Evolutionary conservation across 1,140 invertebrate species (phyloP).

Genomic region (Catajapyx aquilonaris): DNA sequence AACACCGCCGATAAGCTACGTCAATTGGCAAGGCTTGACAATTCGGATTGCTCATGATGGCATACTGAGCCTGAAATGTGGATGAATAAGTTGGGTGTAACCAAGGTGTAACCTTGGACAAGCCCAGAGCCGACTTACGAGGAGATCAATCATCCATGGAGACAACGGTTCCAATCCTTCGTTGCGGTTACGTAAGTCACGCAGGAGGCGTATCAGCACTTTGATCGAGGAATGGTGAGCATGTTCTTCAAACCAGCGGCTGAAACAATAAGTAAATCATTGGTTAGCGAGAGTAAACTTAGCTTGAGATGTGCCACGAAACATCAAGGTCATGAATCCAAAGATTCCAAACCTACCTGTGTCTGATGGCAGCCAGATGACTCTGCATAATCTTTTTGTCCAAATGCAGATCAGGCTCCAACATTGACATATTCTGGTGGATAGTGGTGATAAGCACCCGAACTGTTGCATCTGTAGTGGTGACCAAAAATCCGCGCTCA

Average conservation of each 20-base stretch:
- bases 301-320: too few species aligned
- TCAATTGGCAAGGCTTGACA: constrained; percentile 81
- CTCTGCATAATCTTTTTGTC: constrained; percentile 30
- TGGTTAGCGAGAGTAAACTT: too few species aligned
- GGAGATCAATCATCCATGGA: constrained; percentile 90
- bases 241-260: too few species aligned
- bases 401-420: constrained; percentile 37
- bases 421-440: constrained; percentile 31
- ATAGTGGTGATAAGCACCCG: constrained; percentile 34
- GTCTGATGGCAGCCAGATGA: constrained; percentile 33
- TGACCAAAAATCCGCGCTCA: constrained; percentile 64
- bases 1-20: constrained; percentile 52
- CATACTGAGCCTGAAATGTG: constrained; percentile 71
- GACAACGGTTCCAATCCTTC: too few species aligned
- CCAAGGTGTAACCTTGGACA: too few species aligned
- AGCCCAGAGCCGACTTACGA: too few species aligned
- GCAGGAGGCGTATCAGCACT: too few species aligned
- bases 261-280: too few species aligned
- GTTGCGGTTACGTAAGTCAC: constrained; percentile 74
- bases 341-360: too few species aligned
- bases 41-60: constrained; percentile 89
- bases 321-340: too few species aligned
- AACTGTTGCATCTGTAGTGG: constrained; percentile 35
- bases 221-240: too few species aligned
- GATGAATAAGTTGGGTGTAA: too few species aligned